Conservation (phyloP, 2,797 vertebrate species). For the Lacerta bilineata region DNA sequence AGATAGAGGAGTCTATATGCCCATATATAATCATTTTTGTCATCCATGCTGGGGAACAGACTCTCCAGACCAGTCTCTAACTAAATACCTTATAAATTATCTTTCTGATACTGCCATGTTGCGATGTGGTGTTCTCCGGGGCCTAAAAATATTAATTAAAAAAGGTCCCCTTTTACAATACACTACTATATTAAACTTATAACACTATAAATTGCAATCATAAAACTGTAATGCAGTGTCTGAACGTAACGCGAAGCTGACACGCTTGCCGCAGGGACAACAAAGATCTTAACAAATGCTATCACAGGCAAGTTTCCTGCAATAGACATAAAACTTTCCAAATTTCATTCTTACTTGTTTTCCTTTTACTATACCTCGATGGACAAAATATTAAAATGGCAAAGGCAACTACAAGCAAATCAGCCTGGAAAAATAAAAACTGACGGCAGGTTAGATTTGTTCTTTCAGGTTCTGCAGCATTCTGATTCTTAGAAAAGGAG, state of each 20-base stretch:
- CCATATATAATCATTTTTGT: background rate
- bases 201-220: slow-evolving; percentile 55
- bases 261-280: background rate
- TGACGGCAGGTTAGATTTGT: slow-evolving; percentile 25
- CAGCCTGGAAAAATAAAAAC: slow-evolving; percentile 68
- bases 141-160: slow-evolving; percentile 56
- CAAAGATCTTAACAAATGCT: slow-evolving; percentile 64
- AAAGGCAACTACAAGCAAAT: slow-evolving; percentile 60
- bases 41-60: accelerated
- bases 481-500: background rate
- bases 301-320: slow-evolving; percentile 54
- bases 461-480: background rate
- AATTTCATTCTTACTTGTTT: slow-evolving; percentile 60
- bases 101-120: background rate
- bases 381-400: slow-evolving; percentile 56
- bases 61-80: background rate
- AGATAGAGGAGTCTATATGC: background rate
- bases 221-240: slow-evolving; percentile 67
- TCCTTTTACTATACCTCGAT: slow-evolving; percentile 58
- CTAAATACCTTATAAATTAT: background rate
- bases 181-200: slow-evolving; percentile 64
- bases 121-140: background rate
- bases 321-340: slow-evolving; percentile 62
- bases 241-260: slow-evolving; percentile 54
- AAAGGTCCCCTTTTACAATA: slow-evolving; percentile 46